phyloP scores from a whole-genome alignment of 2,797 vertebrate species.

The Zenarchopterus dispar region DNA sequence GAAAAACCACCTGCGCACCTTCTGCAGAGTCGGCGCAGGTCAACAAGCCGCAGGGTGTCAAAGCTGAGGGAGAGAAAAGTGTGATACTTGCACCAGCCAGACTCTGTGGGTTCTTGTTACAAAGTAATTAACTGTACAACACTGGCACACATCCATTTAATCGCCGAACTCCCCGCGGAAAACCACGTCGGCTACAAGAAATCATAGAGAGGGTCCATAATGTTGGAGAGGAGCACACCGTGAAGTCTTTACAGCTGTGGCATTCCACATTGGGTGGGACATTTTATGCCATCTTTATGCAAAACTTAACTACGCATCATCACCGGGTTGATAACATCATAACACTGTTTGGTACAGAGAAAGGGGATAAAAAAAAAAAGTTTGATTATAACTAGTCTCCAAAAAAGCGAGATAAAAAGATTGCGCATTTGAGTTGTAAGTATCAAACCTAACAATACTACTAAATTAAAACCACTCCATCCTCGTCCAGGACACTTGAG shows the following conservation, averaged over 20 bases:
- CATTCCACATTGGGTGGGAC: conserved; percentile 68
- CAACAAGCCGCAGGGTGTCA: conserved; percentile 53
- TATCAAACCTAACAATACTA: background rate
- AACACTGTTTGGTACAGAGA: conserved; percentile 18
- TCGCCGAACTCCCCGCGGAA: conserved; percentile 59
- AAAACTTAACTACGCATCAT: conserved; percentile 54
- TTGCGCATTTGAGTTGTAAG: conserved; percentile 14
- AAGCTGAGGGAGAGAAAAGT: conserved; percentile 32
- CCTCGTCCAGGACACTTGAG: conserved; percentile 30
- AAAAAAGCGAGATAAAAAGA: conserved; percentile 7
- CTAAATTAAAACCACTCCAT: conserved; percentile 29
- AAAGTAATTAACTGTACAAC: conserved; percentile 76
- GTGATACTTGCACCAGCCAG: conserved; percentile 40
- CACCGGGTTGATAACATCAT: conserved; percentile 51
- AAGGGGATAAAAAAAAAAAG: conserved; percentile 24
- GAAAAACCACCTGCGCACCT: conserved; percentile 64
- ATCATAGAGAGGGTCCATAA: conserved; percentile 56
- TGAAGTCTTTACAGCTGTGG: conserved; percentile 73
- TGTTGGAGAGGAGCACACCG: conserved; percentile 54
- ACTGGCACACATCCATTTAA: conserved; percentile 73
- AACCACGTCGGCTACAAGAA: conserved; percentile 48
- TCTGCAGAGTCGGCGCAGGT: conserved; percentile 51
- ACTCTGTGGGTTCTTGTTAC: conserved; percentile 61
- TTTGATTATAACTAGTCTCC: conserved; percentile 29
- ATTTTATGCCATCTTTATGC: conserved; percentile 65